phyloP scores from a whole-genome alignment of 2,888 invertebrate species.

The Caenorhabditis angaria region DNA sequence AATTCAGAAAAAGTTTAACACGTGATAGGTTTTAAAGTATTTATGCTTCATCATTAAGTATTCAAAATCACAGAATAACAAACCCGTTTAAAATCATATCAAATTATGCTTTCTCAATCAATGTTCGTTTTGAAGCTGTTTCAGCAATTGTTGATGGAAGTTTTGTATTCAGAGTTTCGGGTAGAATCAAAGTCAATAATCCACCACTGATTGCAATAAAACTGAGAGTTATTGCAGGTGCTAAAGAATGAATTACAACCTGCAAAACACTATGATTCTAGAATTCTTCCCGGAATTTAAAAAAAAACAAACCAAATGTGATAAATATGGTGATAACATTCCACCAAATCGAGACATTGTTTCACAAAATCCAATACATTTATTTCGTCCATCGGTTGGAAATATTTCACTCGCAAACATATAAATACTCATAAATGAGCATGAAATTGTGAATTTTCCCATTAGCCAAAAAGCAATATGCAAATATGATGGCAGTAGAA shows the following conservation, averaged over 20 bases:
- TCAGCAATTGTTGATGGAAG: slow-evolving; percentile 47
- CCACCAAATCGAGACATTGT: slow-evolving; percentile 50
- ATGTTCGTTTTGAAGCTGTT: slow-evolving; percentile 34
- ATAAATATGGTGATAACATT: slow-evolving; percentile 53
- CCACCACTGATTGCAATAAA: slow-evolving; percentile 48
- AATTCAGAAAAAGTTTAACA: no score
- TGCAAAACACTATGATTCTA: slow-evolving; percentile 16
- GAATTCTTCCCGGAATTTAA: background rate
- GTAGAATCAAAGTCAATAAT: slow-evolving; percentile 47
- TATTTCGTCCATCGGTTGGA: slow-evolving; percentile 51
- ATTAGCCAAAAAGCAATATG: slow-evolving; percentile 55
- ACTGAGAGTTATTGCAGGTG: slow-evolving; percentile 37
- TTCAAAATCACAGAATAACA: background rate
- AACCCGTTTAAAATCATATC: slow-evolving; percentile 7
- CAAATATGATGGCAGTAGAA: slow-evolving; percentile 14
- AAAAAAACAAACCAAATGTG: slow-evolving; percentile 39
- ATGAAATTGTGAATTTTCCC: slow-evolving; percentile 64
- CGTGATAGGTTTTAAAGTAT: no score
- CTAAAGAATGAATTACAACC: slow-evolving; percentile 31
- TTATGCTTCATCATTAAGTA: no score
- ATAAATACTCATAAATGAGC: slow-evolving; percentile 65
- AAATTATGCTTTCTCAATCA: slow-evolving; percentile 10
- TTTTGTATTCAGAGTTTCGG: slow-evolving; percentile 50
- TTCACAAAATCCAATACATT: slow-evolving; percentile 56
- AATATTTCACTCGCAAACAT: slow-evolving; percentile 64